These are phyloP conservation scores for Trachelus tabidus DNA, from an alignment of 2,888 invertebrate genomes.

Conservation along the genomic window DNA sequence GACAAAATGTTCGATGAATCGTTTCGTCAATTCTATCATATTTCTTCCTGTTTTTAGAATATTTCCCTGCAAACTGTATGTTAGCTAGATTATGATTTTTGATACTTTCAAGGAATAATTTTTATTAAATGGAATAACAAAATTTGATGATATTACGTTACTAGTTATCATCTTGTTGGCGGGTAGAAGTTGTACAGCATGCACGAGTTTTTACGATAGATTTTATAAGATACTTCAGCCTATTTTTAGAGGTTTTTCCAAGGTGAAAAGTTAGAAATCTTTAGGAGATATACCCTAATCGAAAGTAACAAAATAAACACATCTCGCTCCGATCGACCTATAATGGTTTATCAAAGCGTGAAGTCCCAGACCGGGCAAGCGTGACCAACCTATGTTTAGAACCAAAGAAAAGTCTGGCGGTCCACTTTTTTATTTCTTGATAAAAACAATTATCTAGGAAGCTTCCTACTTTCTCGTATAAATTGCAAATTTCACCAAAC, in stretches of 20 bases:
- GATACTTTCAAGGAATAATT: not conserved
- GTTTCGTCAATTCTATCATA: too few relatives aligned
- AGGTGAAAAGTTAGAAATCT: slow-evolving; percentile 1
- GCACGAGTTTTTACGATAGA: not conserved
- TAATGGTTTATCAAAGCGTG: slow-evolving; percentile 27
- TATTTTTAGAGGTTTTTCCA: not conserved
- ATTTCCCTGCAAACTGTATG: not conserved
- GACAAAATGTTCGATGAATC: not conserved
- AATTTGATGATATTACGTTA: not conserved
- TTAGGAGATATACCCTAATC: not conserved
- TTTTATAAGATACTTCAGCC: not conserved
- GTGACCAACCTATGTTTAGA: slow-evolving; percentile 32
- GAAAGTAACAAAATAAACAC: slow-evolving; percentile 10
- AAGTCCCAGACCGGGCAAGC: slow-evolving; percentile 30
- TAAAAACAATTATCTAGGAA: slow-evolving; percentile 16
- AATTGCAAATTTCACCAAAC: slow-evolving; percentile 26
- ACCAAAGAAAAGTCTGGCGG: slow-evolving; percentile 19
- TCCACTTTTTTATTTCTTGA: slow-evolving; percentile 26
- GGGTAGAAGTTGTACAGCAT: not conserved
- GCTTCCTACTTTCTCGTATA: slow-evolving; percentile 34
- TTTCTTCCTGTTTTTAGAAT: too few relatives aligned
- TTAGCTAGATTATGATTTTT: not conserved
- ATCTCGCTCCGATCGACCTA: slow-evolving; percentile 11
- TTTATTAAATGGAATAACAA: not conserved
- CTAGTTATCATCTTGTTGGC: not conserved